Percentiles rank a stretch among this genome's conserved stretches.
Conservation (phyloP, 2,888 invertebrate species). For the Drosophila nr. perissopoda region DNA sequence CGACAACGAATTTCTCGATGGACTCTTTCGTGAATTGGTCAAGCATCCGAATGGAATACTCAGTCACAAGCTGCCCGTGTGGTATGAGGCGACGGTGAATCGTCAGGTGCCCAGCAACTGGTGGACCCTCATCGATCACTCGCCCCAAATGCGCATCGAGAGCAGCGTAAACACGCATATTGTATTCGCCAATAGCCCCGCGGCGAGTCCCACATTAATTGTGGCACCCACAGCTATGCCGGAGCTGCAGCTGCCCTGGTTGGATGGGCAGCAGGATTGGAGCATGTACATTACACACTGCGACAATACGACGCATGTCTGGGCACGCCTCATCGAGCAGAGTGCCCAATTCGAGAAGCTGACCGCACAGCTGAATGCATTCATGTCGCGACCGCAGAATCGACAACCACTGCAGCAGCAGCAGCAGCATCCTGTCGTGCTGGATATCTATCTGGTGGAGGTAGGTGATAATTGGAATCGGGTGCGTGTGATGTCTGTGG, state of each 20-base stretch:
- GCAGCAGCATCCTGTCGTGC: conserved; percentile 53
- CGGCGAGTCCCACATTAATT: neutral
- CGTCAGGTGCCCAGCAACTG: conserved; percentile 90
- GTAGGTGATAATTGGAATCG: conserved; percentile 87
- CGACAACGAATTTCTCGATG: conserved; percentile 77
- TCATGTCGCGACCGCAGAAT: conserved; percentile 76
- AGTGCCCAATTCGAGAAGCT: conserved; percentile 87
- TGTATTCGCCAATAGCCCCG: conserved; percentile 76
- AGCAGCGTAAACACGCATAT: conserved; percentile 72
- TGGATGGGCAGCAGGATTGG: conserved; percentile 84
- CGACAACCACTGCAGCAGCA: conserved; percentile 62
- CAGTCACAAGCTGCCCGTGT: conserved; percentile 86
- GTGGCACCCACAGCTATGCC: conserved; percentile 32
- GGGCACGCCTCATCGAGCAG: conserved; percentile 89
- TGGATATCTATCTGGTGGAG: conserved; percentile 83
- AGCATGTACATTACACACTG: conserved; percentile 88
- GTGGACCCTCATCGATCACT: conserved; percentile 85
- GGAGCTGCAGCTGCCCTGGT: conserved; percentile 65
- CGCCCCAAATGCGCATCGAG: conserved; percentile 86
- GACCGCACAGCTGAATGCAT: conserved; percentile 86
- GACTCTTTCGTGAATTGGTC: conserved; percentile 79
- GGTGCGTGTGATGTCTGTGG: conserved; percentile 86
- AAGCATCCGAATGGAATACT: conserved; percentile 87
- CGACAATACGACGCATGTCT: conserved; percentile 88
- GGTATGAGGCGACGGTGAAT: conserved; percentile 87